Evolutionary conservation across 2,113 vertebrate genomes (phyloP).

Genomic region (Scatophagus argus): DNA sequence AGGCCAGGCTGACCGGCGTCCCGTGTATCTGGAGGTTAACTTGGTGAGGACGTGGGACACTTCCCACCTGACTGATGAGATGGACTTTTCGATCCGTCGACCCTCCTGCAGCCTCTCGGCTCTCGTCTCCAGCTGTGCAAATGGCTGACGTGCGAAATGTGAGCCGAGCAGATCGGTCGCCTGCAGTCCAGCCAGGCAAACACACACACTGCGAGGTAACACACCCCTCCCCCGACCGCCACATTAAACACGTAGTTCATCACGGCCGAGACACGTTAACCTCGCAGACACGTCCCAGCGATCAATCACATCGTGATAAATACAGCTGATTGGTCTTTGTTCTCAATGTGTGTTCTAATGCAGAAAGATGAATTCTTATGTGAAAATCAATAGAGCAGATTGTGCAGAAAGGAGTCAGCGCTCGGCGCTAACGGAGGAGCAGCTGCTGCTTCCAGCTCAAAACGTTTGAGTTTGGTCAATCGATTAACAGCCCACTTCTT

Average conservation of each 20-base stretch:
- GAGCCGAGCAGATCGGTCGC: slow-evolving; percentile 54
- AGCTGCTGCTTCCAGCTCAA: slow-evolving; percentile 64
- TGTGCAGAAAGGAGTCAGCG: slow-evolving; percentile 67
- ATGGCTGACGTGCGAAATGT: slow-evolving; percentile 49
- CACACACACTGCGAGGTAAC: slow-evolving; percentile 68
- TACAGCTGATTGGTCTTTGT: slow-evolving; percentile 67
- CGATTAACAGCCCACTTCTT: slow-evolving; percentile 68
- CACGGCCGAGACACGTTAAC: slow-evolving; percentile 58
- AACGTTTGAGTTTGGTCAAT: slow-evolving; percentile 65
- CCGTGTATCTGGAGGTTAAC: slow-evolving; percentile 7
- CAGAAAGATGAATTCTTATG: slow-evolving; percentile 80
- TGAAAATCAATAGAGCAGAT: slow-evolving; percentile 81
- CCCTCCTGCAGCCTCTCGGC: slow-evolving; percentile 11
- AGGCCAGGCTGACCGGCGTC: too few relatives aligned
- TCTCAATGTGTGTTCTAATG: slow-evolving; percentile 69
- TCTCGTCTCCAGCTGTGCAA: slow-evolving; percentile 59
- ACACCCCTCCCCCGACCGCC: slow-evolving; percentile 5
- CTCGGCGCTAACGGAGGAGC: slow-evolving; percentile 69
- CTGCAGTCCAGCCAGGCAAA: slow-evolving; percentile 60
- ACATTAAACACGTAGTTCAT: slow-evolving; percentile 70
- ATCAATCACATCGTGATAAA: slow-evolving; percentile 72
- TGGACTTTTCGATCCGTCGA: slow-evolving; percentile 4
- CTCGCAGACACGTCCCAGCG: slow-evolving; percentile 41
- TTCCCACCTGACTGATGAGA: slow-evolving; percentile 40
- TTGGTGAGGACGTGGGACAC: slow-evolving; percentile 11